Base-by-base conservation (phyloP, 1,140 invertebrate species). In the Megathymus violae region DNA sequence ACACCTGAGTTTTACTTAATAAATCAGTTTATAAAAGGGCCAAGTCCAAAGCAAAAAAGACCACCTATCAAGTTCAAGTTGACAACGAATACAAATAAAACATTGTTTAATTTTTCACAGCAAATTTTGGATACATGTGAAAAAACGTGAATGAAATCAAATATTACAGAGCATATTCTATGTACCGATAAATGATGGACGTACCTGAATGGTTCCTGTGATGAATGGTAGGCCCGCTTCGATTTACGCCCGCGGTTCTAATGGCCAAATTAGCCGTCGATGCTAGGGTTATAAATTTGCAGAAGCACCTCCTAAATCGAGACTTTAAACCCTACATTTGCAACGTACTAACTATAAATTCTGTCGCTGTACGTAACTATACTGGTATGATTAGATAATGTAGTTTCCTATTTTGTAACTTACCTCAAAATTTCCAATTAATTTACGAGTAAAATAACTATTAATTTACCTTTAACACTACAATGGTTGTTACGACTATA, bases 231-330 rank as follows among this genome's bases (percentile, higher is more conserved):
- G 46, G 63, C 31, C 31, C 63, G 63, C 34, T 59, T 69, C 63
- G 46, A 66, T 69, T 69, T 69, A 69, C 59, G 52, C 59, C 41
- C 47, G 46, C n/a, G 52, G 58, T 59, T 69, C 64, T 58, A 48
- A 66, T 59, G 40, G 62, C 69, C 62, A 71, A 71, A 71, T 71
- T 68, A 71, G 62, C 67, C 59, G 44, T 58, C 67, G 58, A 62
- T 70, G 62, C 43, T 34, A 52, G 61, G 43, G 48, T 36, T n/a
- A 69, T 74, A 70, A 70, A 74, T 70, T 74, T 62, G 13, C 58
- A 27, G 59, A 74, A 64, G 50, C 67, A 62, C 46, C 51, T 47
- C 54, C 62, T 61, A 61, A 69, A 69, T 61, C 51, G 56, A 59
- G 43, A 40, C 44, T 64, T 46, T 63, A 63, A 63, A 52, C 41